These are phyloP conservation scores for Lasioglossum albipes DNA, from an alignment of 1,140 invertebrate genomes.

Conservation along the genomic window DNA sequence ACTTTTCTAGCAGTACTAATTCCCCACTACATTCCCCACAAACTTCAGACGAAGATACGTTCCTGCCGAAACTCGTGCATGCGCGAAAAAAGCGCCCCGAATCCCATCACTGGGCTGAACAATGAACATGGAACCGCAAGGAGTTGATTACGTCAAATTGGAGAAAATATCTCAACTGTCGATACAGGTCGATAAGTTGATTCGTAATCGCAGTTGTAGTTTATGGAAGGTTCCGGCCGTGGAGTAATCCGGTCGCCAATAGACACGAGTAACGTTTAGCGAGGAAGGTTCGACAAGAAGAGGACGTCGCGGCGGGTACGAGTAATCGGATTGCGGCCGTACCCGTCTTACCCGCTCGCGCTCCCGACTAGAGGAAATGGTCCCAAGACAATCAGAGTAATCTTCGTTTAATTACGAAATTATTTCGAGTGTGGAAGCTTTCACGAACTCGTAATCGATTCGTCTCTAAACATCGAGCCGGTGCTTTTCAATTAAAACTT, in stretches of 20 bases:
- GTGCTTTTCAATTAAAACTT: slow-evolving; percentile 42
- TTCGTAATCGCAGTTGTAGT: background rate
- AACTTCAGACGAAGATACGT: too few relatives aligned
- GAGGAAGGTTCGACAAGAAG: background rate
- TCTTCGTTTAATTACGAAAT: slow-evolving; percentile 32
- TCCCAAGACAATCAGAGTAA: slow-evolving; percentile 15
- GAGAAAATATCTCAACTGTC: too few relatives aligned
- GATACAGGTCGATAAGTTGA: too few relatives aligned
- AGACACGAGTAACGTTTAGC: background rate
- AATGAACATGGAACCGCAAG: too few relatives aligned
- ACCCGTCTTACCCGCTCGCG: background rate
- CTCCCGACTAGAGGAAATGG: background rate
- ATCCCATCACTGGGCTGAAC: too few relatives aligned
- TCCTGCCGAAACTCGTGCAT: too few relatives aligned
- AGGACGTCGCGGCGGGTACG: background rate
- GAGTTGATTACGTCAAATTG: too few relatives aligned
- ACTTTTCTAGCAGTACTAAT: too few relatives aligned
- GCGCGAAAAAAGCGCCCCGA: too few relatives aligned
- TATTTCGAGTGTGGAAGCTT: slow-evolving; percentile 10
- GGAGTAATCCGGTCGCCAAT: too few relatives aligned
- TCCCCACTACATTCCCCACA: too few relatives aligned
- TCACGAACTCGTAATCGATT: slow-evolving; percentile 28
- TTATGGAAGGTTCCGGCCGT: background rate
- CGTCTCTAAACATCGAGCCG: slow-evolving; percentile 21
- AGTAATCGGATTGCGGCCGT: slow-evolving; percentile 8